Base-by-base conservation (phyloP, 2,113 vertebrate genomes). In the Hystrix brachyura region DNA sequence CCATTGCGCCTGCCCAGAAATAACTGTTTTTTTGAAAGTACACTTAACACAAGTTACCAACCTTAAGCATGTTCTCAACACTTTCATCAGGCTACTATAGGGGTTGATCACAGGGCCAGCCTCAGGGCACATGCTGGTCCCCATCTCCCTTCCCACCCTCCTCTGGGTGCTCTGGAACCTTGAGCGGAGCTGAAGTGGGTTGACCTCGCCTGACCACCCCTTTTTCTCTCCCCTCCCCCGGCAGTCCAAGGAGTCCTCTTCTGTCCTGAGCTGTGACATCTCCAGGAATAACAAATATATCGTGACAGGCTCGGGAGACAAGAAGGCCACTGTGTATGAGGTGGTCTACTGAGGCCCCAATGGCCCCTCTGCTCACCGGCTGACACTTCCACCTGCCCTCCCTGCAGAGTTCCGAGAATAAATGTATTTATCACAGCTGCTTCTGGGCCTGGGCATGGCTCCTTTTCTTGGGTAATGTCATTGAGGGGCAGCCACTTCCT, bases 271-370 rank as follows among this genome's bases (percentile, higher is more conserved):
- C 98, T 99, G 99, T 0, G 99, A 99, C 57, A 99, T 99, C 98
- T 99, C 99, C 48, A 99, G 99, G 0, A 99, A 99, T 0, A 99
- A 99, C 96, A 99, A 99, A 97, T 99, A 99, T 98, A 99, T 99
- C 0, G 99, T 99, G 90, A 99, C 99, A 0, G 99, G 99, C 96
- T 99, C 99, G 0, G 99, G 99, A 72, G 99, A 99, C 98, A 99
- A 99, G 99, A 99, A 99, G 64, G 99, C 99, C 7, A 99, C 99
- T 0, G 99, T 99, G 60, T 99, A 99, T 0, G 99, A 99, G 98
- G 99, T 99, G 97, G 99, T 99, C 98, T 99, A 99, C 98, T 99
- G 99, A 99, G 92, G 2, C 78, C 92, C 85, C 72, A 92, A 91
- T 57, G 6, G 46, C 11, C 5, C 51, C 7, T 12, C 23, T 2